Conservation (phyloP, 2,797 vertebrate species). For the Columba guinea region DNA sequence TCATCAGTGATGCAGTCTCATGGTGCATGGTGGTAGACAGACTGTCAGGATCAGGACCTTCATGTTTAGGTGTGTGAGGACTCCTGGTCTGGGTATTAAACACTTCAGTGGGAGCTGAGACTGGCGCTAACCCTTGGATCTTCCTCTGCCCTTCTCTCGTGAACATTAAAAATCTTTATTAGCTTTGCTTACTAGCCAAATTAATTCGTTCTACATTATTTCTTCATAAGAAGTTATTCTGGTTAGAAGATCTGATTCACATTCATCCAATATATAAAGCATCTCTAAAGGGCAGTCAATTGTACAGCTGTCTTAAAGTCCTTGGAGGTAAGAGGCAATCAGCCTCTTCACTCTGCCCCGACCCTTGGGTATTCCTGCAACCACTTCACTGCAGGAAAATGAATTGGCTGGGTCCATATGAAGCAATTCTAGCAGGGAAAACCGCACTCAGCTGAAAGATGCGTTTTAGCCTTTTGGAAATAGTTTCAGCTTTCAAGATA, state of each 20-base stretch:
- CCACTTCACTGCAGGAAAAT: not conserved
- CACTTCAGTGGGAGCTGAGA: not conserved
- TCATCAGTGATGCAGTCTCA: not conserved
- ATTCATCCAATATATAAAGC: not conserved
- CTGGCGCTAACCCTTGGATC: not conserved
- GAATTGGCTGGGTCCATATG: not conserved
- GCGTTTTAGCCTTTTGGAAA: conserved; percentile 2
- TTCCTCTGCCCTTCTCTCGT: not conserved
- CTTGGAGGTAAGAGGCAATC: not conserved
- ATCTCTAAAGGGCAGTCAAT: not conserved
- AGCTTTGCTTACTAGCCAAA: not conserved
- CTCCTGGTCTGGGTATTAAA: not conserved
- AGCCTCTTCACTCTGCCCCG: not conserved
- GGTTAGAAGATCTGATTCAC: not conserved
- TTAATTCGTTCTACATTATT: not conserved
- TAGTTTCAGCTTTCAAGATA: conserved; percentile 25
- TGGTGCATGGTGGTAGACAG: not conserved
- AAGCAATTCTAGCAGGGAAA: not conserved
- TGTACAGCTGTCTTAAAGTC: not conserved
- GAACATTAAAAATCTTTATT: not conserved
- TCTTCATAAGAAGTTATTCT: not conserved
- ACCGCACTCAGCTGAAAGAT: conserved; percentile 1
- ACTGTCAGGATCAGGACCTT: not conserved
- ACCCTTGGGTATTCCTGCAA: not conserved
- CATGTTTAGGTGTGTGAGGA: not conserved